Evolutionary conservation across 1,140 invertebrate genomes (phyloP).

Genomic region (Choristoneura fumiferana): DNA sequence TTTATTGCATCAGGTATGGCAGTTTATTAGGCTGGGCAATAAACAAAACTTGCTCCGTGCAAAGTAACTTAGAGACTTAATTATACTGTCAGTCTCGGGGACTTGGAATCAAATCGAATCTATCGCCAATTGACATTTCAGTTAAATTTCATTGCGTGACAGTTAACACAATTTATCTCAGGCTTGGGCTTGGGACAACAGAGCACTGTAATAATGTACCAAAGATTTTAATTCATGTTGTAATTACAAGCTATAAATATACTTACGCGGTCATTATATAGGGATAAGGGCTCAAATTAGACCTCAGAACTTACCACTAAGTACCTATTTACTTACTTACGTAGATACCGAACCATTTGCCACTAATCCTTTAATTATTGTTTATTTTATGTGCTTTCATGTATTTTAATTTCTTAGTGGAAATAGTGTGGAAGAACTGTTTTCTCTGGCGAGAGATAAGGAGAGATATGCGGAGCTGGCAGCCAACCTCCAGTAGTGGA

Average conservation of each 20-base stretch:
- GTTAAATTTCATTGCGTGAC: constrained; percentile 27
- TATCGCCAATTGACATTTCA: constrained; percentile 43
- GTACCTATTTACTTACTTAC: too few species aligned
- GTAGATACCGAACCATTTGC: too few species aligned
- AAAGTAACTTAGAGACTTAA: constrained; percentile 46
- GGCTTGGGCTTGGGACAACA: neutral
- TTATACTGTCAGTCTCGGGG: constrained; percentile 46
- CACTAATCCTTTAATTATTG: too few species aligned
- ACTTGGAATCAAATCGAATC: constrained; percentile 41
- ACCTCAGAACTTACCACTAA: too few species aligned
- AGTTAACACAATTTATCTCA: neutral
- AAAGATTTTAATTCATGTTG: neutral
- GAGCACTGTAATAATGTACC: too few species aligned
- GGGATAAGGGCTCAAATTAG: too few species aligned
- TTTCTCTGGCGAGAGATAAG: too few species aligned
- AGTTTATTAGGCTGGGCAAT: constrained; percentile 45
- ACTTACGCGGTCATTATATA: neutral
- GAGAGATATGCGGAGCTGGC: too few species aligned
- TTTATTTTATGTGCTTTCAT: too few species aligned
- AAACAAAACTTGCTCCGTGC: constrained; percentile 47
- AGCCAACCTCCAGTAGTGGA: too few species aligned
- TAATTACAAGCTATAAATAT: neutral
- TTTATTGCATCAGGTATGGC: constrained; percentile 49
- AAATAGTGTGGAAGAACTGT: too few species aligned
- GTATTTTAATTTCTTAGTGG: too few species aligned